Evolutionary conservation across 2,888 invertebrate genomes (phyloP), one percentile per base, ranked within the genome.

Genomic region (Alloplasta piceator): DNA sequence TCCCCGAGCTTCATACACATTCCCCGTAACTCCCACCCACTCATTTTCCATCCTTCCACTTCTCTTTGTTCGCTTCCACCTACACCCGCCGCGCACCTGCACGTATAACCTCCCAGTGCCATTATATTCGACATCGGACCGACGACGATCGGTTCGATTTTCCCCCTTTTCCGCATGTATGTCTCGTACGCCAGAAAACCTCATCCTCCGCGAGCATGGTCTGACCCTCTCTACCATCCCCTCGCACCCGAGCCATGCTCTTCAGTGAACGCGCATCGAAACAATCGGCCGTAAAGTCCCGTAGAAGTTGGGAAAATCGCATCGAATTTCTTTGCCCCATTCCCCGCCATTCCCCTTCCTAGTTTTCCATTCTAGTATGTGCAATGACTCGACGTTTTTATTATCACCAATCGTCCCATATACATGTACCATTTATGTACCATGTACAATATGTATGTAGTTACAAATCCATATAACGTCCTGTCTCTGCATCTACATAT

Each of bases 201-300:
- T 2, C 56, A 43, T 10, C 14, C 41, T 36, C 52, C 58, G 43
- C 12, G 68, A 39, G 9, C 71, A 48, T 56, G 48, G 9, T 64
- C 68, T 16, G 52, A 68, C 68, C 56, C n/a, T 61, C 10, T 26
- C 26, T 26, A 26, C 26, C 61, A 12, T 16, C 55, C 46, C 16
- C 12, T 39, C 48, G 52, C 58, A 55, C 14, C 12, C 41, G 75
- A 26, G 1, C 26, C 26, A 26, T 26, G 26, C 26, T 26, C 26
- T 26, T 26, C 26, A 26, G 26, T 26, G 26, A 58, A 58, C 74
- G 74, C 72, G 60, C 73, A 64, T 70, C 73, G 73, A 78, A 78
- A 81, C 81, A 81, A 81, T 81, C 71, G 81, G 70, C 74, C 55
- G 71, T 81, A 78, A 81, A 81, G 81, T 74, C 38, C 64, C 60